Conservation (phyloP, 2,113 vertebrate genomes). For the Gymnobelideus leadbeateri region DNA sequence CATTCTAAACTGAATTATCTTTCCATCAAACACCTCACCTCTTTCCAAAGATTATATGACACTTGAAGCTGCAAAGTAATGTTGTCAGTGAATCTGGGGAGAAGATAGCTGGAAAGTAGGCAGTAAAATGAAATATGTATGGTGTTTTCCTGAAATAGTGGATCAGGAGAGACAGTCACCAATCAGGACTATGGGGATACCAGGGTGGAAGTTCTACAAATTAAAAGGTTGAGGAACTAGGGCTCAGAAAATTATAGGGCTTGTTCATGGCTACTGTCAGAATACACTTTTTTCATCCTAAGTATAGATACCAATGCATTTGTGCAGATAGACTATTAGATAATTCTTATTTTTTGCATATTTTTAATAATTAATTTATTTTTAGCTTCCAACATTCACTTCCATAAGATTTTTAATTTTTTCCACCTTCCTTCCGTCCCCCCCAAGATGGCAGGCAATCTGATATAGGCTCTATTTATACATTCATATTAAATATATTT, state of each 20-base stretch:
- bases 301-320: background rate
- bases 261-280: background rate
- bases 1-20: background rate
- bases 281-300: background rate
- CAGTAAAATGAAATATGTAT: background rate
- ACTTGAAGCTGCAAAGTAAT: background rate
- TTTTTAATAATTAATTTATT: too few relatives aligned
- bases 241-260: background rate
- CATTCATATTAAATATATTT: too few relatives aligned
- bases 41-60: background rate
- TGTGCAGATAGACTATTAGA: background rate
- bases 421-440: too few relatives aligned
- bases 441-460: too few relatives aligned
- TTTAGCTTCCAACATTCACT: too few relatives aligned
- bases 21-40: background rate
- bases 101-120: background rate
- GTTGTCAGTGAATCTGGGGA: background rate
- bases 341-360: background rate
- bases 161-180: background rate
- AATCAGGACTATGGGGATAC: background rate
- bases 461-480: too few relatives aligned
- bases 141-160: background rate
- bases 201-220: background rate
- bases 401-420: too few relatives aligned
- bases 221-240: background rate